Conservation (phyloP, 2,888 invertebrate genomes). For the Rosalia funebris region DNA sequence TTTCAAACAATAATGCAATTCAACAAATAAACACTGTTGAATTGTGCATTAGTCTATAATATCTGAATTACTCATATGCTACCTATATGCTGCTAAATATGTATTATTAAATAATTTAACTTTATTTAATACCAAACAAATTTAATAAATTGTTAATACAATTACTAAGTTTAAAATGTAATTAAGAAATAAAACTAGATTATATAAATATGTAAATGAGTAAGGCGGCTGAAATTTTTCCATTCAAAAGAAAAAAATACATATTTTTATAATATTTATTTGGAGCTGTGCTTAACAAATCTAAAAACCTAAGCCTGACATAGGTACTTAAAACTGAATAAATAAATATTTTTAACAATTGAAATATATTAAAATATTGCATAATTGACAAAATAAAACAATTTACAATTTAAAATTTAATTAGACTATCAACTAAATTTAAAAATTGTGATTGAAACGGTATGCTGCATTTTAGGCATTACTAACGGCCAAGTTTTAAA, state of each 20-base stretch:
- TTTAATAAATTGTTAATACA: too few species aligned
- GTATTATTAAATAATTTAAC: too few species aligned
- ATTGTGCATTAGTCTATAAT: too few species aligned
- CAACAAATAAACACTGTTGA: too few species aligned
- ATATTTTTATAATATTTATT: slow-evolving; percentile 21
- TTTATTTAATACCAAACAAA: too few species aligned
- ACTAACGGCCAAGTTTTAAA: slow-evolving; percentile 4
- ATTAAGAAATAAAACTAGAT: too few species aligned
- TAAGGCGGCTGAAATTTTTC: too few species aligned
- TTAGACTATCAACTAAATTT: slow-evolving; percentile 13
- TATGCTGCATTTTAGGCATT: slow-evolving; percentile 10
- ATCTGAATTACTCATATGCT: too few species aligned
- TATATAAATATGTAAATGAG: too few species aligned
- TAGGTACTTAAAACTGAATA: slow-evolving; percentile 20
- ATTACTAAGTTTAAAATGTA: too few species aligned
- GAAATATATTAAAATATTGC: slow-evolving; percentile 23
- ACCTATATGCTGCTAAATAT: too few species aligned
- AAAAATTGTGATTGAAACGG: slow-evolving; percentile 4
- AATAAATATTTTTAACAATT: slow-evolving; percentile 23
- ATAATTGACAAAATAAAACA: slow-evolving; percentile 21
- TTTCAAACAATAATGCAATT: too few species aligned
- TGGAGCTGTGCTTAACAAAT: slow-evolving; percentile 27
- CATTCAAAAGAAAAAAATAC: neutral
- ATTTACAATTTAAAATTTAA: slow-evolving; percentile 21
- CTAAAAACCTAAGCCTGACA: slow-evolving; percentile 17